Evolutionary conservation across 2,888 invertebrate species (phyloP).

Genomic region (Agrotis clavis): DNA sequence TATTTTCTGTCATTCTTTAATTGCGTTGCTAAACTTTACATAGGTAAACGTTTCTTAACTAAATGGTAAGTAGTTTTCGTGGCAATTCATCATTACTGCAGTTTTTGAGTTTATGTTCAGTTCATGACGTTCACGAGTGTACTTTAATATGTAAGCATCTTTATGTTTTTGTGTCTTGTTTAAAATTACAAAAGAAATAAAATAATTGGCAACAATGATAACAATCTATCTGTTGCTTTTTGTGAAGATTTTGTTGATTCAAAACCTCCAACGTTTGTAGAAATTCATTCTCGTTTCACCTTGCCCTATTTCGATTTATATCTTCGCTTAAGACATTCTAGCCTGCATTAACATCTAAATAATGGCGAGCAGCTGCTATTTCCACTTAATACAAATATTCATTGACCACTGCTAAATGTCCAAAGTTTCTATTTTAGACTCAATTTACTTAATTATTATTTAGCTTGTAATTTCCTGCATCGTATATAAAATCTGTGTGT

Average conservation of each 20-base stretch:
- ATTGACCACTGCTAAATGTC: conserved; percentile 24
- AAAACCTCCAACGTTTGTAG: not conserved
- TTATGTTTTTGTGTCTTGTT: not conserved
- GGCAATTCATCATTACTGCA: conserved; percentile 32
- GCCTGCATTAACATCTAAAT: conserved; percentile 18
- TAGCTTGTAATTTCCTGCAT: conserved; percentile 70
- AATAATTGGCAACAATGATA: no score
- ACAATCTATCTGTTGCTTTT: not conserved
- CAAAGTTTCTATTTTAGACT: conserved; percentile 35
- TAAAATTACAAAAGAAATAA: not conserved
- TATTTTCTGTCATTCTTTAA: conserved; percentile 34
- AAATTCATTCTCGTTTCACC: not conserved
- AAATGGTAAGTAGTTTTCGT: conserved; percentile 18
- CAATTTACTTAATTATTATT: conserved; percentile 49
- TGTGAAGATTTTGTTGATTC: not conserved
- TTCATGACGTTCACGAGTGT: conserved; percentile 7
- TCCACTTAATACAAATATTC: conserved; percentile 38
- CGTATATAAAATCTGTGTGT: conserved; percentile 48
- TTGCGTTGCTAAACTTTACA: conserved; percentile 29
- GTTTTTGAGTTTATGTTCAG: conserved; percentile 14
- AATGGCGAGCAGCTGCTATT: conserved; percentile 4
- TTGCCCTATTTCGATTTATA: not conserved
- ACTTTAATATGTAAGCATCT: not conserved
- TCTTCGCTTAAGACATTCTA: not conserved
- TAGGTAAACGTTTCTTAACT: conserved; percentile 30